phyloP scores from a whole-genome alignment of 2,888 invertebrate genomes.

The Stenolophus ochropezus region DNA sequence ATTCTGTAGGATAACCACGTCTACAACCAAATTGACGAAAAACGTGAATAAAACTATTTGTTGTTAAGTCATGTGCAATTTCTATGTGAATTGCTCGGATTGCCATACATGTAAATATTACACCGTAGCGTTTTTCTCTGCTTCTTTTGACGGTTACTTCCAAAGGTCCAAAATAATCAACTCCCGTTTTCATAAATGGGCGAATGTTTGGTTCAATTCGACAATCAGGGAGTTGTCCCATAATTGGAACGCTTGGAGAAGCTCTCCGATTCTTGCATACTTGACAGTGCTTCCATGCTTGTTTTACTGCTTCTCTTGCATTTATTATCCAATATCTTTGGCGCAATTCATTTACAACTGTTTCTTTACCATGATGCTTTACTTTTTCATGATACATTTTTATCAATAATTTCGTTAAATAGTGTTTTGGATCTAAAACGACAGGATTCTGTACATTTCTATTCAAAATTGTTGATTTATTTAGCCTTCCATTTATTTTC shows the following conservation, averaged over 20 bases:
- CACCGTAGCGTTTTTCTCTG: conserved; percentile 27
- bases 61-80: conserved; percentile 8
- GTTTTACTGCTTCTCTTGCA: conserved; percentile 49
- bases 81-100: conserved; percentile 17
- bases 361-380: too few species aligned
- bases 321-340: conserved; percentile 49
- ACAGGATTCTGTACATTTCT: too few species aligned
- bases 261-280: conserved; percentile 3
- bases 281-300: conserved; percentile 13
- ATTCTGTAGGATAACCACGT: conserved; percentile 28
- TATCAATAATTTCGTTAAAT: too few species aligned
- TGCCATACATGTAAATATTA: conserved; percentile 38
- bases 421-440: too few species aligned
- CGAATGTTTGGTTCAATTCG: background rate
- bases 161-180: conserved; percentile 38
- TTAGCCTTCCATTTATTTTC: too few species aligned
- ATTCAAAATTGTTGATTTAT: too few species aligned
- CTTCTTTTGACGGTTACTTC: conserved; percentile 31
- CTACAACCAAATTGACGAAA: conserved; percentile 28
- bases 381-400: too few species aligned
- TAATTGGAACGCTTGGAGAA: background rate
- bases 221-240: conserved; percentile 23
- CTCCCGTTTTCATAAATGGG: conserved; percentile 29
- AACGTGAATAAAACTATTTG: conserved; percentile 20
- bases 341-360: too few species aligned